These are phyloP conservation scores for Erebia epiphron DNA, from an alignment of 2,888 invertebrate genomes.

Conservation along the genomic window DNA sequence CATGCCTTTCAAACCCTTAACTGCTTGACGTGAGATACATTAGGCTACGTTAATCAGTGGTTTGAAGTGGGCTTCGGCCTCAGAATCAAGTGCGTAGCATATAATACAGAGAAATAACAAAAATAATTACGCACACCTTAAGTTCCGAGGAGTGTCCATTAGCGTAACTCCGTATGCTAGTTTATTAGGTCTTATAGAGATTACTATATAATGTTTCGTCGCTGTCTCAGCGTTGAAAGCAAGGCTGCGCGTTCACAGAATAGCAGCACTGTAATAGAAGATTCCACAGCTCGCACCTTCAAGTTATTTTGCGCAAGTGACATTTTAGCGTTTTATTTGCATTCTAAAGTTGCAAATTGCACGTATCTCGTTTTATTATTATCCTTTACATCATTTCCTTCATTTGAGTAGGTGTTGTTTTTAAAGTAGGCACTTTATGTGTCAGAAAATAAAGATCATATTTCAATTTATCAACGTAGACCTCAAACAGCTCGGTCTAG, in stretches of 20 bases:
- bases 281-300: conserved; percentile 15
- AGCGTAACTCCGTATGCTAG: no score
- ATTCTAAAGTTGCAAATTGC: conserved; percentile 44
- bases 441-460: not conserved
- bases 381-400: conserved; percentile 30
- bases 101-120: no score
- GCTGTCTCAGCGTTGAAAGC: not conserved
- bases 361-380: conserved; percentile 32
- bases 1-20: no score
- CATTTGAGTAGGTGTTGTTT: conserved; percentile 23
- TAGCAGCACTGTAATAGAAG: conserved; percentile 11
- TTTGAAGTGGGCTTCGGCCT: no score
- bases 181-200: no score
- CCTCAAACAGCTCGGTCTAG: no score
- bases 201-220: not conserved
- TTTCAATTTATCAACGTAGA: no score
- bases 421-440: conserved; percentile 15
- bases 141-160: no score
- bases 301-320: conserved; percentile 57
- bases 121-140: no score
- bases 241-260: not conserved
- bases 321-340: conserved; percentile 58
- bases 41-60: no score
- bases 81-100: no score
- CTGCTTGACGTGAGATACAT: no score